phyloP scores from a whole-genome alignment of 2,113 vertebrate species.

The Epinephelus moara region DNA sequence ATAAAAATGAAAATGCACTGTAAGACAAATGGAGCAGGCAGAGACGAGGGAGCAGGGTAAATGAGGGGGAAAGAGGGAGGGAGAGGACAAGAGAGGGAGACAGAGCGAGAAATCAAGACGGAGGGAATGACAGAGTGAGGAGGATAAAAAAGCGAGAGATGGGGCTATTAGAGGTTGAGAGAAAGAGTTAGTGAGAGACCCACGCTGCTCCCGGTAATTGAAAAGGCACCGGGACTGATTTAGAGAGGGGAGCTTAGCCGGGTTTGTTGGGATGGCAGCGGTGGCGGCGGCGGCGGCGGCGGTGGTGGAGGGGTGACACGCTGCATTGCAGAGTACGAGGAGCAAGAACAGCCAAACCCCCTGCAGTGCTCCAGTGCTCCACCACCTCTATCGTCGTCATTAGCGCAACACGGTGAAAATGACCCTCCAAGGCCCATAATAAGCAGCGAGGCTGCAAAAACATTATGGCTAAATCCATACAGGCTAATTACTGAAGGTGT shows the following conservation, averaged over 20 bases:
- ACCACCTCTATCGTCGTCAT: conserved; percentile 55
- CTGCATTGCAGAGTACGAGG: conserved; percentile 70
- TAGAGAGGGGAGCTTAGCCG: conserved; percentile 54
- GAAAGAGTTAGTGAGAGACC: conserved; percentile 64
- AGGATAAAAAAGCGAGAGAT: conserved; percentile 47
- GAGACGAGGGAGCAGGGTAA: conserved; percentile 54
- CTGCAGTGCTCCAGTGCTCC: conserved; percentile 36
- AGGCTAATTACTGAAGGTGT: conserved; percentile 59
- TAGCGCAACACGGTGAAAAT: conserved; percentile 55
- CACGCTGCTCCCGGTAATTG: conserved; percentile 69
- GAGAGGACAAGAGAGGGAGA: conserved; percentile 52
- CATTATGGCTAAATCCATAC: conserved; percentile 53
- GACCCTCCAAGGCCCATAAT: conserved; percentile 61
- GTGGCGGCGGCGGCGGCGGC: not conserved
- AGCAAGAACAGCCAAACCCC: conserved; percentile 43
- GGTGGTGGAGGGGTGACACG: not conserved
- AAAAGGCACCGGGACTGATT: conserved; percentile 74
- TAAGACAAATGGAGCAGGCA: conserved; percentile 68
- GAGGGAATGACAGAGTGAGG: conserved; percentile 42
- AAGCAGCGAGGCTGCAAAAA: conserved; percentile 63
- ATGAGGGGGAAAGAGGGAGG: conserved; percentile 63
- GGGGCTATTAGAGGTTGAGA: conserved; percentile 49
- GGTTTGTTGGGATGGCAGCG: conserved; percentile 49
- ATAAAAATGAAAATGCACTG: conserved; percentile 73
- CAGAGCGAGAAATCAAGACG: conserved; percentile 53